These are phyloP conservation scores for Microcebus tavaratra DNA, from an alignment of 2,113 vertebrate genomes.

Conservation along the genomic window DNA sequence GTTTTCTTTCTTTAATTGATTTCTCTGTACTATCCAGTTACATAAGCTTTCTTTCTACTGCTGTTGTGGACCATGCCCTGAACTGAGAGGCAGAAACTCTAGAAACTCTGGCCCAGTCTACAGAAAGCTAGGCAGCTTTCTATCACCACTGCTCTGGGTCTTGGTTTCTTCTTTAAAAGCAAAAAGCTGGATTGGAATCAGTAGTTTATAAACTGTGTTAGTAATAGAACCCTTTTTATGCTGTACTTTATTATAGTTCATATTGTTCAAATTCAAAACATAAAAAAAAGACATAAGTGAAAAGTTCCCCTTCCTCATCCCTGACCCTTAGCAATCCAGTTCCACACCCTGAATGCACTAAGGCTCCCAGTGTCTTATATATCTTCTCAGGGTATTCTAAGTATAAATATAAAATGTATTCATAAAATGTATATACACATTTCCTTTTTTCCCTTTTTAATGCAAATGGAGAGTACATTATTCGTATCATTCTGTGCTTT, in stretches of 20 bases:
- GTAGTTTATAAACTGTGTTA: slow-evolving; percentile 6
- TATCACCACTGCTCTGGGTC: background rate
- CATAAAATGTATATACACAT: background rate
- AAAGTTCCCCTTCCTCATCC: background rate
- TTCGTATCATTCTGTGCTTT: background rate
- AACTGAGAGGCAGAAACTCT: background rate
- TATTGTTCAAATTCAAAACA: background rate
- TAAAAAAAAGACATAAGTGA: background rate
- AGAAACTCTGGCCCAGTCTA: background rate
- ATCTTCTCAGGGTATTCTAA: background rate
- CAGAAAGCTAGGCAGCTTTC: background rate
- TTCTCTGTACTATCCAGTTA: background rate
- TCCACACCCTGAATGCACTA: background rate
- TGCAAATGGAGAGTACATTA: background rate
- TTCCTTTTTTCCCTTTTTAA: background rate
- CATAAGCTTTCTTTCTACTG: background rate
- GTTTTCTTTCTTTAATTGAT: background rate
- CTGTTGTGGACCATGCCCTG: background rate
- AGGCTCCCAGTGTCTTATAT: background rate
- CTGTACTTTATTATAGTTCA: background rate
- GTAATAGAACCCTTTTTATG: background rate
- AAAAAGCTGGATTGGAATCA: background rate
- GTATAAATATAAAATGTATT: background rate
- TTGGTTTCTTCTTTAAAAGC: background rate
- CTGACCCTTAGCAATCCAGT: background rate